Percentiles rank a stretch among this genome's conserved stretches.
Evolutionary conservation across 2,888 invertebrate species (phyloP).

Genomic region (Chymomyza amoena): DNA sequence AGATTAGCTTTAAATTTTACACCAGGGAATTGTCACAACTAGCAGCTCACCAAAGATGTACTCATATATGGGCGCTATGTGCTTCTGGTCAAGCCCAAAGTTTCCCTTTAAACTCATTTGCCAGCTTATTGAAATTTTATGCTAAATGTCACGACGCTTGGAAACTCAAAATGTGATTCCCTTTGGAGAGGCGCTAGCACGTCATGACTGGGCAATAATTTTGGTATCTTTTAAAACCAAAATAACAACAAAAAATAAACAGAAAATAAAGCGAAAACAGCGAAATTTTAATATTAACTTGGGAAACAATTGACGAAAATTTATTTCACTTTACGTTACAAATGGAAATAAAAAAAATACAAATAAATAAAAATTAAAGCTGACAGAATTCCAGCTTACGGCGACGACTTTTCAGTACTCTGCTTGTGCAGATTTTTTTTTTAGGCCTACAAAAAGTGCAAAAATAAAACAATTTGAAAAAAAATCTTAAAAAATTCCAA

Average conservation of each 20-base stretch:
- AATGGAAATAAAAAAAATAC: conserved; percentile 57
- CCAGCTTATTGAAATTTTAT: conserved; percentile 62
- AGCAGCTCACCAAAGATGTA: neutral
- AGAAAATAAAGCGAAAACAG: neutral
- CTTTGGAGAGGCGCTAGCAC: conserved; percentile 26
- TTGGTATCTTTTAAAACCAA: conserved; percentile 32
- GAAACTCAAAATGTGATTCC: neutral
- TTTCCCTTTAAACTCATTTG: conserved; percentile 14
- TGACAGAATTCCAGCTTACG: neutral
- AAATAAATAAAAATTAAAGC: conserved; percentile 30
- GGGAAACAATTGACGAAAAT: conserved; percentile 50
- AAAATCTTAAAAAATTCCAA: too few relatives aligned
- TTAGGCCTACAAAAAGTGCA: too few relatives aligned
- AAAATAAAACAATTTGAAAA: too few relatives aligned
- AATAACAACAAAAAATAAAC: neutral
- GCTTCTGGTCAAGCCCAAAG: conserved; percentile 1
- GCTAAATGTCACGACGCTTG: conserved; percentile 37
- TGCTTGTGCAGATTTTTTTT: neutral
- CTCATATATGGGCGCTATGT: too few relatives aligned
- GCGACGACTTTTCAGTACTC: neutral
- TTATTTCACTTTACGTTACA: conserved; percentile 69
- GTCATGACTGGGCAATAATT: conserved; percentile 73
- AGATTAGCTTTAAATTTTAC: conserved; percentile 63
- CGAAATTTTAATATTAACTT: conserved; percentile 62
- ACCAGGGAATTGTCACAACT: conserved; percentile 41